These are phyloP conservation scores for Spilosoma lubricipeda DNA, from an alignment of 2,888 invertebrate genomes.

Conservation along the genomic window DNA sequence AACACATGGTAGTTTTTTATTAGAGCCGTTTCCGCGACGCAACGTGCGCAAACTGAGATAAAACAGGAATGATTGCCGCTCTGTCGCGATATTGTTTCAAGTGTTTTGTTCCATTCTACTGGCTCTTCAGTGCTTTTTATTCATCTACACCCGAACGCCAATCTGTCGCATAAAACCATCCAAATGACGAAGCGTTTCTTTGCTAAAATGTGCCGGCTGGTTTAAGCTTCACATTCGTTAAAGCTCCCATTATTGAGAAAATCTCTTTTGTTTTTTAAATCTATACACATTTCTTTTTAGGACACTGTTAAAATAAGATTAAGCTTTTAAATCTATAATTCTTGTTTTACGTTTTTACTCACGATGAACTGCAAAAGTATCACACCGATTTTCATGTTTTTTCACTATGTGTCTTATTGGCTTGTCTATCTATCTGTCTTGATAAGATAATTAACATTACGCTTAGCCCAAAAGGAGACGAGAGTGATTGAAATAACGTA, in stretches of 20 bases:
- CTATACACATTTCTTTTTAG: neutral
- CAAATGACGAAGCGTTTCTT: constrained; percentile 59
- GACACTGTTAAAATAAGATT: neutral
- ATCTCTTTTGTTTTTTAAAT: neutral
- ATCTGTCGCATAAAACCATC: constrained; percentile 63
- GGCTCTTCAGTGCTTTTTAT: constrained; percentile 72
- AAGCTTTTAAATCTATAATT: neutral
- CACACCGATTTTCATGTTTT: no score
- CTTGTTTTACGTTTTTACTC: no score
- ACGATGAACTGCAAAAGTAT: no score
- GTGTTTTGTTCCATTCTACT: constrained; percentile 79
- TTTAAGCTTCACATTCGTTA: constrained; percentile 24
- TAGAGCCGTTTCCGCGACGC: constrained; percentile 78
- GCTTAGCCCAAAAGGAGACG: no score
- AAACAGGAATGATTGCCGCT: constrained; percentile 84
- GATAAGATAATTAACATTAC: no score
- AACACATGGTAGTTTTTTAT: constrained; percentile 81
- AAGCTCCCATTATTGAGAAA: constrained; percentile 5
- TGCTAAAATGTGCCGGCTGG: constrained; percentile 54
- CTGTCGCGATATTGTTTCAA: constrained; percentile 83
- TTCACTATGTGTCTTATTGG: no score
- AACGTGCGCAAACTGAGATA: constrained; percentile 84
- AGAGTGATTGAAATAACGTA: no score
- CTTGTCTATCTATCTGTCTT: no score
- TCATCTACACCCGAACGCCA: constrained; percentile 69